A percentile compares a stretch with the other conserved stretches of the same genome.
Conservation (phyloP, 2,888 invertebrate genomes). For the Harmothoe impar region DNA sequence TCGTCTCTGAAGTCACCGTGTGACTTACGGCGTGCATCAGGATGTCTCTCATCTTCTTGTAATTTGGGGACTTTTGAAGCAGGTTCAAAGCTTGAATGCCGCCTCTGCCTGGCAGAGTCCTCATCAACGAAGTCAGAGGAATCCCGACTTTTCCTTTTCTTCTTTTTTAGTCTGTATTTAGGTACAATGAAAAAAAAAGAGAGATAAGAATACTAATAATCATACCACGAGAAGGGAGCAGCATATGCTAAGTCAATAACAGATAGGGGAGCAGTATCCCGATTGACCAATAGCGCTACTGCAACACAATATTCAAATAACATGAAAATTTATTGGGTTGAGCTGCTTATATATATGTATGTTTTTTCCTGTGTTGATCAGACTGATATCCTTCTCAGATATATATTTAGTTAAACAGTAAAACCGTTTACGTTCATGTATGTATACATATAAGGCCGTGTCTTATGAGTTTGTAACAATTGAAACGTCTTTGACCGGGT, state of each 20-base stretch:
- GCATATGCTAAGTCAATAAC: neutral
- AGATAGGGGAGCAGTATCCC: neutral
- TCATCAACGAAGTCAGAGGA: neutral
- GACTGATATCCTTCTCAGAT: neutral
- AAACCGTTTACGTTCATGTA: too few relatives aligned
- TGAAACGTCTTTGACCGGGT: too few relatives aligned
- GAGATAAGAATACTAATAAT: neutral
- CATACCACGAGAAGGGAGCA: neutral
- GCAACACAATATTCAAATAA: too few relatives aligned
- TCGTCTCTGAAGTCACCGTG: neutral
- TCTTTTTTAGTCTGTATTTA: slow-evolving; percentile 6
- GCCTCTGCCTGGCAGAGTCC: neutral
- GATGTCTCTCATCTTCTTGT: neutral
- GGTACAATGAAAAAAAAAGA: neutral
- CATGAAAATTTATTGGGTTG: neutral
- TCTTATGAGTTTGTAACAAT: too few relatives aligned
- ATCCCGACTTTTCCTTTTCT: slow-evolving; percentile 30
- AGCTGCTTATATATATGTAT: neutral
- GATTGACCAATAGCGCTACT: neutral
- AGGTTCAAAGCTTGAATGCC: neutral
- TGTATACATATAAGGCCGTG: too few relatives aligned
- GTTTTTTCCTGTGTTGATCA: too few relatives aligned
- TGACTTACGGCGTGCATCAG: neutral
- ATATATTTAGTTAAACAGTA: neutral
- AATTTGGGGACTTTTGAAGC: neutral